Conservation (phyloP, 2,113 vertebrate species). For the Acrocephalus arundinaceus region DNA sequence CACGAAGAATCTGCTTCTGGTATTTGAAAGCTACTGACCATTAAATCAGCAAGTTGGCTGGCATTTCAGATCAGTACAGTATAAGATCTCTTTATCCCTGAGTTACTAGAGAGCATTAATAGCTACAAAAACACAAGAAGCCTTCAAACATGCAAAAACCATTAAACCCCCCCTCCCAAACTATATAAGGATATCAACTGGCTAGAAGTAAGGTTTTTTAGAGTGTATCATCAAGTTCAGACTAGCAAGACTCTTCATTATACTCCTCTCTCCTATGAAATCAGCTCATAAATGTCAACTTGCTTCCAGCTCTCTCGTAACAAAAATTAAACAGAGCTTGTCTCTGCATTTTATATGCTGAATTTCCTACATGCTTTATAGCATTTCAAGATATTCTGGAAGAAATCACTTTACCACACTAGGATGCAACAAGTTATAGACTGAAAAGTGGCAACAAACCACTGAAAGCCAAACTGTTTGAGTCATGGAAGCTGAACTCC, state of each 20-base stretch:
- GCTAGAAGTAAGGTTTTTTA: background rate
- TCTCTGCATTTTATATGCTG: slow-evolving; percentile 6
- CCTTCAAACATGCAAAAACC: background rate
- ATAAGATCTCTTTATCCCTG: background rate
- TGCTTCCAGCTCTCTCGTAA: background rate
- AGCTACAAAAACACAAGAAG: background rate
- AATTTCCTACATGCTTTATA: background rate
- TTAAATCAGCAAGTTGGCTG: background rate
- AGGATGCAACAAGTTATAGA: background rate
- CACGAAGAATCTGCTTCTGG: background rate
- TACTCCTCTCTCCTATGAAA: background rate
- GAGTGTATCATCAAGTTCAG: background rate
- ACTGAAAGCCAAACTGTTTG: background rate
- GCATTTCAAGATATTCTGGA: background rate
- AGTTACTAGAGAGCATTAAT: background rate
- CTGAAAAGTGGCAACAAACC: background rate
- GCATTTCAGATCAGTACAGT: background rate
- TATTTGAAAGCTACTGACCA: slow-evolving; percentile 4
- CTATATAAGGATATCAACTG: background rate
- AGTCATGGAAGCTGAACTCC: background rate
- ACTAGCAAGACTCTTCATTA: background rate
- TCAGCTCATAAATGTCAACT: slow-evolving; percentile 33
- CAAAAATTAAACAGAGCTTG: slow-evolving; percentile 26
- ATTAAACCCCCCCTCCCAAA: background rate
- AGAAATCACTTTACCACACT: background rate